Evolutionary conservation across 2,888 invertebrate species (phyloP).

Genomic region (Periphyllus acericola): DNA sequence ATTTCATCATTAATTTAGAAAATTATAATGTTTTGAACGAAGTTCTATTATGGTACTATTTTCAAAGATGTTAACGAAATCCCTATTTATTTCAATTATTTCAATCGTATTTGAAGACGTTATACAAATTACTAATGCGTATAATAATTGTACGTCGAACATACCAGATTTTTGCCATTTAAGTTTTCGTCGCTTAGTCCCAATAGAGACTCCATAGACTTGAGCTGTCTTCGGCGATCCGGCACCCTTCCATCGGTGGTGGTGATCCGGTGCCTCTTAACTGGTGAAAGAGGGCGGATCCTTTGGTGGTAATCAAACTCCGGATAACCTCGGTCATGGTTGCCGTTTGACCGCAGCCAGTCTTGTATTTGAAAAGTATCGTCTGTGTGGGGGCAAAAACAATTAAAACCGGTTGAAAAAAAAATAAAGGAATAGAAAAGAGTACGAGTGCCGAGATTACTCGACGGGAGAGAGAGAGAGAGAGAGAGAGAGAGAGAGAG

Average conservation of each 20-base stretch:
- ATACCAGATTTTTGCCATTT: constrained; percentile 43
- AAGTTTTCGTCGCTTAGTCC: constrained; percentile 68
- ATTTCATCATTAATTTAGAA: too few species aligned
- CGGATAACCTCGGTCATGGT: constrained; percentile 23
- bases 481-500: constrained; percentile 28
- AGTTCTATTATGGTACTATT: too few species aligned
- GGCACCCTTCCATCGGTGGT: constrained; percentile 68
- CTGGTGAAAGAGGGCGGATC: constrained; percentile 52
- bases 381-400: constrained; percentile 54
- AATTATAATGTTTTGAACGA: too few species aligned
- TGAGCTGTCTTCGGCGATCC: constrained; percentile 78
- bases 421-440: constrained; percentile 27
- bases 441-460: constrained; percentile 27
- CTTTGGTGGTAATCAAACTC: constrained; percentile 50
- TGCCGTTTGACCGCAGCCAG: constrained; percentile 57
- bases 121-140: too few species aligned
- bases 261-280: constrained; percentile 45
- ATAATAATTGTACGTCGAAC: background rate
- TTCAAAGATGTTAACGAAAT: too few species aligned
- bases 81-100: too few species aligned
- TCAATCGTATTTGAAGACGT: too few species aligned
- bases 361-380: constrained; percentile 60
- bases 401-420: constrained; percentile 56
- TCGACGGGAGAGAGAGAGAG: constrained; percentile 35
- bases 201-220: constrained; percentile 83